These are phyloP conservation scores for Remorina albescens DNA, from an alignment of 2,797 vertebrate species.

Conservation along the genomic window DNA sequence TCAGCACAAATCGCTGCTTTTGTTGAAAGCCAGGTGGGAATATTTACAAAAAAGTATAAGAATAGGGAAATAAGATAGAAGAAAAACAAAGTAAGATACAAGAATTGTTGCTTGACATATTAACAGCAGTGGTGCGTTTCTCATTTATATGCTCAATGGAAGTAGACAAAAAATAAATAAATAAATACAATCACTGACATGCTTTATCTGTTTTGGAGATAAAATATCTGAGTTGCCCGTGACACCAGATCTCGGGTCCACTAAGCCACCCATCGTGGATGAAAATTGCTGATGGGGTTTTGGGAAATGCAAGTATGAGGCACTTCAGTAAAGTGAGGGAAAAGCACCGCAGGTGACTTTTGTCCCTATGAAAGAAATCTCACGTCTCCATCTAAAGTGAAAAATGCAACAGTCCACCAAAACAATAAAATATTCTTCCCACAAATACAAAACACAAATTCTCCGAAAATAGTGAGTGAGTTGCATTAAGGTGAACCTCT, in stretches of 20 bases:
- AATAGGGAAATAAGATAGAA: neutral
- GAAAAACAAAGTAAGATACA: constrained; percentile 13
- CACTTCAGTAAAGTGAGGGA: constrained; percentile 12
- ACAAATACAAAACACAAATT: constrained; percentile 14
- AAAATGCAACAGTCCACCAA: constrained; percentile 17
- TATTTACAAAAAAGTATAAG: neutral
- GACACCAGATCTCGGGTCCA: neutral
- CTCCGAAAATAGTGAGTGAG: neutral
- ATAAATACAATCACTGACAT: constrained; percentile 6
- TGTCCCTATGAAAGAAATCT: constrained; percentile 5
- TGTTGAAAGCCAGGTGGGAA: no score
- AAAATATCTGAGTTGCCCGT: constrained; percentile 22
- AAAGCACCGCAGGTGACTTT: constrained; percentile 15
- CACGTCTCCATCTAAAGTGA: constrained; percentile 3
- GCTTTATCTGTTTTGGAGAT: constrained; percentile 19
- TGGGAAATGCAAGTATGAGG: constrained; percentile 17
- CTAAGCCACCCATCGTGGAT: neutral
- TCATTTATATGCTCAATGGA: constrained; percentile 6
- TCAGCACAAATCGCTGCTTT: no score
- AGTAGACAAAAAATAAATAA: constrained; percentile 1
- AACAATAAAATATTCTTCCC: constrained; percentile 2
- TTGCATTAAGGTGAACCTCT: neutral
- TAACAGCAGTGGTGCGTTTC: neutral
- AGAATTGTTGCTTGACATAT: constrained; percentile 4
- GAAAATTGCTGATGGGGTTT: constrained; percentile 9